Base-by-base conservation (phyloP, 2,797 vertebrate species). In the Gymnopithys bicolor region DNA sequence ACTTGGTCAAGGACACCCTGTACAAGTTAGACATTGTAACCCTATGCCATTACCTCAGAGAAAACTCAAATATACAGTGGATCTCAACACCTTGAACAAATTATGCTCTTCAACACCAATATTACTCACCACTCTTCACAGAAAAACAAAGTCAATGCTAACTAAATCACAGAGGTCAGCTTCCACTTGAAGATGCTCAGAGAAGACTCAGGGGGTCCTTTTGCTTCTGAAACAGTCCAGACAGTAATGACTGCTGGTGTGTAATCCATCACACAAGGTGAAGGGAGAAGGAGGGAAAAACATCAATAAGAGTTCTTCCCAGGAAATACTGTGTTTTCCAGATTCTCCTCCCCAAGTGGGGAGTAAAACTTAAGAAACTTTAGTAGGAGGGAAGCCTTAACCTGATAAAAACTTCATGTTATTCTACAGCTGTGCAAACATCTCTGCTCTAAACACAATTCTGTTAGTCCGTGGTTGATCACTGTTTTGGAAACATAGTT, bases 291-390 rank as follows among this genome's bases (percentile, higher is more conserved):
- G 3, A 70, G 19, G 3, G 27, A 17, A 93, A 62, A 74, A 39
- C 23, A 89, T 58, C 1, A 1, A 94, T 74, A 76, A 84, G 92
- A 79, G 41, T 32, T 94, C 68, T 69, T 33, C 30, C 48, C 53
- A 52, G 33, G 22, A 88, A 56, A 21, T 87, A 95, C 35, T 59
- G 21, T 62, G 13, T 68, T 87, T 91, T 94, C 86, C 77, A 94
- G 74, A 88, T 51, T 76, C 41, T 51, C 59, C 14, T 79, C 60
- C 76, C 75, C 25, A 60, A 45, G 79, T 19, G 2, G 35, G 60
- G n/a, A 69, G 41, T 33, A 84, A 60, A 89, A 53, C 62, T 90
- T 95, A 93, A 91, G 90, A 90, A 87, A 86, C 33, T 62, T 60
- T n/a, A 71, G 58, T 53, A 64, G 51, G 55, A 91, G 14, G 10